Conservation (phyloP, 2,888 invertebrate genomes). For the Disparrhopalites patrizii region DNA sequence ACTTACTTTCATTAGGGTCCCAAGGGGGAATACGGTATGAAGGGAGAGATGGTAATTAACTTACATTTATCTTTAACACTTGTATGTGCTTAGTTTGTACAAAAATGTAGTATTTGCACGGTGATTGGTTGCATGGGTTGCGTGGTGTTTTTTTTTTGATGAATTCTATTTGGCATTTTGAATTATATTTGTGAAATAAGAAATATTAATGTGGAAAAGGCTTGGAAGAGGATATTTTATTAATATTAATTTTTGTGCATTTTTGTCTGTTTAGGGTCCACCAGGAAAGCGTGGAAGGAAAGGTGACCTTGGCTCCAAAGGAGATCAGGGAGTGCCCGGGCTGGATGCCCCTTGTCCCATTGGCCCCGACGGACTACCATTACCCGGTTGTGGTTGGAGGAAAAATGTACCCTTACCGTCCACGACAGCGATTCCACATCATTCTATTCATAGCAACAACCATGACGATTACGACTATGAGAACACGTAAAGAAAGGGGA, state of each 20-base stretch:
- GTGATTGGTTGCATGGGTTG: too few species aligned
- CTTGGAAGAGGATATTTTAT: too few species aligned
- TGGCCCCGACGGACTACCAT: constrained; percentile 89
- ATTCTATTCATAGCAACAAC: constrained; percentile 10
- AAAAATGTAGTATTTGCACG: too few species aligned
- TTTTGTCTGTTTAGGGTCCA: constrained; percentile 5
- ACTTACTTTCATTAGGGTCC: constrained; percentile 36
- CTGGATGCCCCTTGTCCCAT: constrained; percentile 98
- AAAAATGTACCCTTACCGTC: constrained; percentile 26
- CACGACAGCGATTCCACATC: constrained; percentile 25
- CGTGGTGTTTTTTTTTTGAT: too few species aligned
- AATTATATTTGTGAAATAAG: neutral
- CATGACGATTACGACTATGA: constrained; percentile 34
- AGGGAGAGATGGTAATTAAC: constrained; percentile 64
- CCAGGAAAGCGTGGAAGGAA: constrained; percentile 67
- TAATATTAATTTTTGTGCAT: neutral
- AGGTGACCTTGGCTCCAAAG: constrained; percentile 88
- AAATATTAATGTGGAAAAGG: too few species aligned
- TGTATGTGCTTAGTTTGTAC: too few species aligned
- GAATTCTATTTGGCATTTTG: neutral
- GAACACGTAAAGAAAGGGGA: constrained; percentile 28
- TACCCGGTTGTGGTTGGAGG: constrained; percentile 70
- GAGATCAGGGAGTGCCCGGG: constrained; percentile 63
- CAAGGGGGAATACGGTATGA: constrained; percentile 82
- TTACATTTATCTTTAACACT: neutral